Conservation (phyloP, 2,797 vertebrate species). For the Lagodon rhomboides region DNA sequence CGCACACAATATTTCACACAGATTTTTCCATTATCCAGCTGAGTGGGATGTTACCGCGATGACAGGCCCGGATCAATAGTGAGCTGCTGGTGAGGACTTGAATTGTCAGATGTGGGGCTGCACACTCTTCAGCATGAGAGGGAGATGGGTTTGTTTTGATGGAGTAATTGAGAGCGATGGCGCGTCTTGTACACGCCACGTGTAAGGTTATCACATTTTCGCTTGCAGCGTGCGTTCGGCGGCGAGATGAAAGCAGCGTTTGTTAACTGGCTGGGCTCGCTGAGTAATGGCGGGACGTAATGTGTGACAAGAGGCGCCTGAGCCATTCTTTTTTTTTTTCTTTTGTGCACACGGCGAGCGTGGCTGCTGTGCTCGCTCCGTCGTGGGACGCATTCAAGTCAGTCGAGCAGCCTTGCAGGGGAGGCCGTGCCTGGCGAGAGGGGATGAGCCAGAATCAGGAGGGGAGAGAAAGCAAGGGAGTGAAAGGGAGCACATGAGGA, state of each 20-base stretch:
- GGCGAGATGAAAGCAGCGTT: constrained; percentile 20
- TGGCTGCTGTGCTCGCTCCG: constrained; percentile 2
- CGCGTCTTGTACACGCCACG: constrained; percentile 16
- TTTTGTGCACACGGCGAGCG: constrained; percentile 14
- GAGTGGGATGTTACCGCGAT: constrained; percentile 64
- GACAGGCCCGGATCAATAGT: constrained; percentile 71
- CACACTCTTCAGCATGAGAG: constrained; percentile 13
- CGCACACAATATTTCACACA: constrained; percentile 53
- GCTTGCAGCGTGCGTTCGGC: background rate
- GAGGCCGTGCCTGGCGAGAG: constrained; percentile 45
- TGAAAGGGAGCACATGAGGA: constrained; percentile 61
- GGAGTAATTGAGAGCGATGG: constrained; percentile 43
- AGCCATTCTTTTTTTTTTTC: constrained; percentile 4
- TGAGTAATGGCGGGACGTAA: constrained; percentile 12
- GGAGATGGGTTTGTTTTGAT: constrained; percentile 43
- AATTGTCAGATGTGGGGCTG: constrained; percentile 46
- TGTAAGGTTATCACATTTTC: constrained; percentile 33
- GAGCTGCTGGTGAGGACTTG: constrained; percentile 49
- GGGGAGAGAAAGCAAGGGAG: constrained; percentile 47
- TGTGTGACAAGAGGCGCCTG: constrained; percentile 18
- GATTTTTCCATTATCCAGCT: constrained; percentile 71
- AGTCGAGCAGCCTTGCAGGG: constrained; percentile 53
- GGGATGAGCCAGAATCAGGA: constrained; percentile 40
- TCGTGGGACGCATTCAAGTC: constrained; percentile 54
- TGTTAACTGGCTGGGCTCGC: constrained; percentile 34